Evolutionary conservation across 2,113 vertebrate species (phyloP), one percentile per base, ranked within the genome.

Genomic region (Camelus bactrianus): DNA sequence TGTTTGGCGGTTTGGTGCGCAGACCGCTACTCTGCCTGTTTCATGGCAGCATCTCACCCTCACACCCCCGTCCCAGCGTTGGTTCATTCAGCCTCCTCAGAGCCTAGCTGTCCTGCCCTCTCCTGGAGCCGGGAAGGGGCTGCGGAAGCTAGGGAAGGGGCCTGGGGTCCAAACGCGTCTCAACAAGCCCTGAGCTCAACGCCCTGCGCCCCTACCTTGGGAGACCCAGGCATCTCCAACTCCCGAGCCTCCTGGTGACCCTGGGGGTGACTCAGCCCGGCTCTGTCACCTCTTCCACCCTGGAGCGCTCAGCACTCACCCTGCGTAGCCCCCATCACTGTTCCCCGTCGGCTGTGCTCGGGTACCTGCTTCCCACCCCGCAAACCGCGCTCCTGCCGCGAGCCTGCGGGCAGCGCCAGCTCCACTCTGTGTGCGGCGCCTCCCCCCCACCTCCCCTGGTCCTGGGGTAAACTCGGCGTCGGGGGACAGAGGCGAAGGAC

Each of bases 381-480:
- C 5, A 2, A 52, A 10, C 22, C 0, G 0, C 54, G 0, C 8
- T 3, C 5, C 8, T 0, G 2, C 46, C 9, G 0, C 4, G 48
- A 1, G 1, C 13, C 65, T 32, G 75, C 35, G 3, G 1, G 17
- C 75, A 15, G 0, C 0, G 24, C 48, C 65, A 19, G 20, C 11
- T 17, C 8, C 4, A 2, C 11, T 52, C 20, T 8, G 0, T 7
- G 32, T 2, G 54, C 12, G 1, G 30, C 32, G 15, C 38, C 38
- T 42, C 38, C 38, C 38, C 38, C 35, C 35, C 5, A 17, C 15
- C 16, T 26, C 17, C 22, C 32, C 42, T 16, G 19, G 10, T 46
- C 72, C 9, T 11, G 11, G 19, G 81, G 12, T 17, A 32, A 26
- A n/a, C 1, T 28, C 16, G 30, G 32, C 0, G 20, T 30, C 4